Conservation (phyloP, 2,888 invertebrate species). For the Resseliella maxima region DNA sequence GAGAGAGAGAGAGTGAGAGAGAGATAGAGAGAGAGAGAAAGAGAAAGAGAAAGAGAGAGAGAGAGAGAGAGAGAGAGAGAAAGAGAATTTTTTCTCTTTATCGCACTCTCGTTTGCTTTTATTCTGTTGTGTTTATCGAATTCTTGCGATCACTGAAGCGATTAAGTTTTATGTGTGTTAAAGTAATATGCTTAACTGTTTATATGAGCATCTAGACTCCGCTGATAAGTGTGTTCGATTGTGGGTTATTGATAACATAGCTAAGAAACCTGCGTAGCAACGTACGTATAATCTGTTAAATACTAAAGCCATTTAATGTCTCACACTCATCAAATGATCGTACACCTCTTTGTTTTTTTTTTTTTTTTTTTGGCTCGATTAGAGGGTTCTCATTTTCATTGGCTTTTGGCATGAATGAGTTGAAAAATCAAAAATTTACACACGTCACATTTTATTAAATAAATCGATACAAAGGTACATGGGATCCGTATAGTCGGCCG, state of each 20-base stretch:
- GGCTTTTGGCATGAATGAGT: no score
- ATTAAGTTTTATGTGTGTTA: constrained; percentile 33
- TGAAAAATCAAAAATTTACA: background rate
- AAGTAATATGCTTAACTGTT: constrained; percentile 4
- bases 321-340: background rate
- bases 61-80: no score
- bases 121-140: background rate
- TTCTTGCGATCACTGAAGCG: background rate
- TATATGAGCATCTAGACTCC: background rate
- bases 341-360: background rate
- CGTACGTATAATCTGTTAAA: background rate
- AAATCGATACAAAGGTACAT: background rate
- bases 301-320: background rate
- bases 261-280: background rate
- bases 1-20: no score
- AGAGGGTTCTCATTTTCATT: no score
- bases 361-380: background rate
- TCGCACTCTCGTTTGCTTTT: background rate
- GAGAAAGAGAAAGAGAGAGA: no score
- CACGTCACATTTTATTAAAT: background rate
- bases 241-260: constrained; percentile 9
- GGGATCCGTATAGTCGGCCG: background rate
- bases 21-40: no score
- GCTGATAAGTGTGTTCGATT: background rate
- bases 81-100: no score